Evolutionary conservation across 2,797 vertebrate species (phyloP).

Genomic region (Atherinosoma microstoma): DNA sequence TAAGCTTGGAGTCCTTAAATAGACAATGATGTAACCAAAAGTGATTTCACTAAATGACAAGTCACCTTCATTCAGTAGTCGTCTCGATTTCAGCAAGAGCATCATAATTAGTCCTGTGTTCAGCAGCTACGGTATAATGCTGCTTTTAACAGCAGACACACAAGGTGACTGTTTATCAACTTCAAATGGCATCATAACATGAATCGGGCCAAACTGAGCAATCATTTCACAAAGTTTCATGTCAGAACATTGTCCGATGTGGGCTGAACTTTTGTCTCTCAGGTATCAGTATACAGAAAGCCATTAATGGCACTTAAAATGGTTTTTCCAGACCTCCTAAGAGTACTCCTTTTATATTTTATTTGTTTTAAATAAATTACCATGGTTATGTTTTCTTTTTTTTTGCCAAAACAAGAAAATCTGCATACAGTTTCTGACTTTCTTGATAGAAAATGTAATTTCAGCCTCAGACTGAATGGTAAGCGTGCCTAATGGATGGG

Average conservation of each 20-base stretch:
- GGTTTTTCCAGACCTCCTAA: neutral
- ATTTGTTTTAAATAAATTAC: conserved; percentile 1
- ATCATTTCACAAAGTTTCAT: neutral
- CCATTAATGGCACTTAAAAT: neutral
- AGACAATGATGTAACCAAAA: conserved; percentile 13
- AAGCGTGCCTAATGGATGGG: neutral
- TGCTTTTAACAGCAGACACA: conserved; percentile 21
- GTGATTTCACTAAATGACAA: conserved; percentile 19
- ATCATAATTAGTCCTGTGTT: conserved; percentile 41
- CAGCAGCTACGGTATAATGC: conserved; percentile 21
- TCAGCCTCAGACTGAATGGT: neutral
- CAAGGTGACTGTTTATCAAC: conserved; percentile 15
- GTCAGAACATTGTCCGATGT: neutral
- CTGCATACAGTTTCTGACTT: neutral
- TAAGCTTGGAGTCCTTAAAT: neutral
- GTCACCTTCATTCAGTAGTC: conserved; percentile 32
- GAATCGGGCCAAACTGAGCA: neutral
- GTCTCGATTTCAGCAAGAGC: conserved; percentile 45
- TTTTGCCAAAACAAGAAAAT: neutral
- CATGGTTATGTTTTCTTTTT: neutral
- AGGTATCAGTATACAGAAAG: neutral
- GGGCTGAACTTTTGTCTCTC: neutral
- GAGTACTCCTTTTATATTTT: neutral
- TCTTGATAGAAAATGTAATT: neutral
- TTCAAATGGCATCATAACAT: neutral